Conservation (phyloP, 2,797 vertebrate species). For the Lutjanus campechanus region DNA sequence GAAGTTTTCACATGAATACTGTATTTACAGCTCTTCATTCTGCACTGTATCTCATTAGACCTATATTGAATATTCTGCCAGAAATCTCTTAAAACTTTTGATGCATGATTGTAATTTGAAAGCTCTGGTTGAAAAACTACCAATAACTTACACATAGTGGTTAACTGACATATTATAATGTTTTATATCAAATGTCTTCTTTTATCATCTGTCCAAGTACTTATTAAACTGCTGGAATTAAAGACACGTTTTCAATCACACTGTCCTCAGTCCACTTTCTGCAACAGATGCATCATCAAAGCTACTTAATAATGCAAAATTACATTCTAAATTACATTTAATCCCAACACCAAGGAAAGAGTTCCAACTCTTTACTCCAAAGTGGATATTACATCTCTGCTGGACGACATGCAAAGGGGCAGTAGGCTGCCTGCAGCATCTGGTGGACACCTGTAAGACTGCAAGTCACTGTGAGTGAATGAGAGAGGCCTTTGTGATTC, state of each 20-base stretch:
- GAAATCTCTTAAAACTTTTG: conserved; percentile 29
- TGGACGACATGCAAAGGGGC: conserved; percentile 53
- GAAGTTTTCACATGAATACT: conserved; percentile 14
- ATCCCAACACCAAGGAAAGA: conserved; percentile 60
- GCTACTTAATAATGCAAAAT: conserved; percentile 48
- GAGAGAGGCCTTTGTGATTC: conserved; percentile 59
- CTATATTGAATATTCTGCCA: conserved; percentile 16
- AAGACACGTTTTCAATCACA: conserved; percentile 43
- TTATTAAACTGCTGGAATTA: conserved; percentile 51
- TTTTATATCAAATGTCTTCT: conserved; percentile 48
- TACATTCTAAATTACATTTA: conserved; percentile 53
- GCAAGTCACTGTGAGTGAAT: conserved; percentile 65
- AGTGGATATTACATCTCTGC: conserved; percentile 48
- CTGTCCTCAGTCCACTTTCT: conserved; percentile 28
- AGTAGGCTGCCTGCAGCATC: conserved; percentile 79
- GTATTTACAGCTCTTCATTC: conserved; percentile 28
- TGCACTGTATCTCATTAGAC: conserved; percentile 20
- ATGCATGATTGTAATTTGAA: conserved; percentile 33
- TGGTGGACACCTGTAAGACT: conserved; percentile 83
- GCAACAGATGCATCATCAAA: conserved; percentile 65
- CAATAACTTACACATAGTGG: conserved; percentile 8
- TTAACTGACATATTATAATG: conserved; percentile 28
- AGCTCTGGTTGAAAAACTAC: not conserved
- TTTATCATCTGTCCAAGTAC: conserved; percentile 53
- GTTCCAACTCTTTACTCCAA: conserved; percentile 42